Base-by-base conservation (phyloP, 2,888 invertebrate genomes). In the Brachypterus glaber region DNA sequence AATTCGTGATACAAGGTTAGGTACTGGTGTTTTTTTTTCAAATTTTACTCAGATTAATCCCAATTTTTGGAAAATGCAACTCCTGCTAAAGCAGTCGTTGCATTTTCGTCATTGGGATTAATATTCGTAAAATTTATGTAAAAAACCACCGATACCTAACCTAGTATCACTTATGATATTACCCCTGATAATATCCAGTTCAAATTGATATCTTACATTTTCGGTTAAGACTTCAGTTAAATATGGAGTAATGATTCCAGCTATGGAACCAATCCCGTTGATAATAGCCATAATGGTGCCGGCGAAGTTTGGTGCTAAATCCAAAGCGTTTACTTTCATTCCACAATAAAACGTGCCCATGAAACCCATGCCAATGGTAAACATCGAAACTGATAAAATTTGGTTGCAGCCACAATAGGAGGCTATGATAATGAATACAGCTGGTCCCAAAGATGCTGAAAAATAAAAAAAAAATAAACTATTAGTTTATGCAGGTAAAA, bases 291-390 rank as follows among this genome's bases (percentile, higher is more conserved):
- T 77, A 26, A 77, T 65, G 1, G 76, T 75, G 0, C 77, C 78
- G 0, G 77, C 75, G 48, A 72, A 77, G 53, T 78, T 78, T 0
- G 76, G 74, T 1, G 75, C 72, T 16, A 79, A 66, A 52, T 79
- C 79, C 59, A 78, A 67, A 3, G 75, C 72, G 57, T 79, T 79
- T 37, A 78, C 76, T 58, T 78, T 76, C 53, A 79, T 72, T 40
- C 76, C 76, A 49, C 79, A 76, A 53, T 80, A 81, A 59, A 76
- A 81, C 1, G 77, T 74, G 2, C 78, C 81, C 78, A 80, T 79
- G 42, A 77, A 72, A 21, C 73, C 74, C 76, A 78, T 73, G 17
- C 69, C 73, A 17, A 73, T 58, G 35, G 77, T 73, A 56, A 78
- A 76, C 39, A 76, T 62, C 4, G 52, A 44, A 27, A 71, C 68